These are phyloP conservation scores for Picus viridis DNA, from an alignment of 2,797 vertebrate species.

Conservation along the genomic window DNA sequence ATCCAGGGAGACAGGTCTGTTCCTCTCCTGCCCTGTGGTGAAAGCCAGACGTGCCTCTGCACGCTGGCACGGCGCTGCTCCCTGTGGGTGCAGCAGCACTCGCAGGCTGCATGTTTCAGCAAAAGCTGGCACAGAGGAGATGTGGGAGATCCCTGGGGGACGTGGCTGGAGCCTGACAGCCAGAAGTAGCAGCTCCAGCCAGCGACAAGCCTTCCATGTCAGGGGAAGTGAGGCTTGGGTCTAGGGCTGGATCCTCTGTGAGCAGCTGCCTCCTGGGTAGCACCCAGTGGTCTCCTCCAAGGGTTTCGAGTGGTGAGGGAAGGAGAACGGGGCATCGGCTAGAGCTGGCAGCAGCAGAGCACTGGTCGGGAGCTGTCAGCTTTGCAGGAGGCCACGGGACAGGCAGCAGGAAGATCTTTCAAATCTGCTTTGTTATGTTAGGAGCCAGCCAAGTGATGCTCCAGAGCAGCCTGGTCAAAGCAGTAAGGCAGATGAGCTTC, in stretches of 20 bases:
- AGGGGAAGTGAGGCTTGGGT: not conserved
- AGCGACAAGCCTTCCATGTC: accelerated
- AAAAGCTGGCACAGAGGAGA: not conserved
- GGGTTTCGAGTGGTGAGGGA: not conserved
- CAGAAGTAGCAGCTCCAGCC: not conserved
- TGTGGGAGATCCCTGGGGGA: accelerated
- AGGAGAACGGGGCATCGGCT: not conserved
- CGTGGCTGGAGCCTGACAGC: accelerated
- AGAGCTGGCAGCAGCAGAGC: not conserved
- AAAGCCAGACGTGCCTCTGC: not conserved
- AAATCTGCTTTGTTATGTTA: not conserved
- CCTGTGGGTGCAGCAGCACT: not conserved
- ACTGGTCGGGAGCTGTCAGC: not conserved
- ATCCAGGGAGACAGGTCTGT: not conserved
- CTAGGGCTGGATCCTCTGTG: not conserved
- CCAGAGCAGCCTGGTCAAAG: not conserved
- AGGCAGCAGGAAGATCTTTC: not conserved
- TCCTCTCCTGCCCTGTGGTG: not conserved
- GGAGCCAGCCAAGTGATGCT: not conserved
- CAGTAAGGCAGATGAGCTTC: not conserved
- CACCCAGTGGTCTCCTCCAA: not conserved
- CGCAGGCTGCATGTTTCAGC: accelerated
- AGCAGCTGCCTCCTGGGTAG: not conserved
- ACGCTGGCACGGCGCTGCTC: not conserved
- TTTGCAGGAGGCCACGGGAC: not conserved